These are phyloP conservation scores for Camponotus pennsylvanicus DNA, from an alignment of 1,140 invertebrate species.

Conservation along the genomic window DNA sequence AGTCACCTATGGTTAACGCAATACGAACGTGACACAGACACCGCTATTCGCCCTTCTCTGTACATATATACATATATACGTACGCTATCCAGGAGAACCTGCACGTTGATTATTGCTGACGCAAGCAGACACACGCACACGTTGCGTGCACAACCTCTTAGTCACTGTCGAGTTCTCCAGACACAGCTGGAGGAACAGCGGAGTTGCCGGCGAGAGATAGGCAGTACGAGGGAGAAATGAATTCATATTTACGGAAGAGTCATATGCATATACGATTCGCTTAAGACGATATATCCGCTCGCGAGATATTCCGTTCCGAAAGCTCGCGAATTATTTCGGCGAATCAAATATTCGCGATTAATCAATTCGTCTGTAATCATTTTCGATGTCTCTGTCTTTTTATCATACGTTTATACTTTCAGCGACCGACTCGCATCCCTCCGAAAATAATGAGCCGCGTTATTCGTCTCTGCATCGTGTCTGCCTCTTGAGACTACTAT, in stretches of 20 bases:
- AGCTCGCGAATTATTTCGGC: slow-evolving; percentile 18
- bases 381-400: neutral
- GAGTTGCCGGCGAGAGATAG: slow-evolving; percentile 66
- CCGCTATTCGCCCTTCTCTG: neutral
- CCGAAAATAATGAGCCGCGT: slow-evolving; percentile 7
- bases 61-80: neutral
- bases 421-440: neutral
- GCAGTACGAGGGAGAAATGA: slow-evolving; percentile 37
- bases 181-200: slow-evolving; percentile 28
- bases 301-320: slow-evolving; percentile 13
- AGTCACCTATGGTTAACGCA: slow-evolving; percentile 54
- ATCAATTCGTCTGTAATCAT: neutral
- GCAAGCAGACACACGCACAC: neutral
- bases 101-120: slow-evolving; percentile 13
- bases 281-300: slow-evolving; percentile 18
- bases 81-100: slow-evolving; percentile 15
- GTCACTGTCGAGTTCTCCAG: slow-evolving; percentile 26
- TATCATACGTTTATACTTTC: neutral
- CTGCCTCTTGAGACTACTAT: neutral
- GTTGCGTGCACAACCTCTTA: neutral
- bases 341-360: neutral
- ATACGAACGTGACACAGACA: slow-evolving; percentile 7
- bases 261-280: slow-evolving; percentile 42
- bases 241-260: slow-evolving; percentile 50
- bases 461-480: neutral